These are phyloP conservation scores for Carettochelys insculpta DNA, from an alignment of 2,113 vertebrate species.

Conservation along the genomic window DNA sequence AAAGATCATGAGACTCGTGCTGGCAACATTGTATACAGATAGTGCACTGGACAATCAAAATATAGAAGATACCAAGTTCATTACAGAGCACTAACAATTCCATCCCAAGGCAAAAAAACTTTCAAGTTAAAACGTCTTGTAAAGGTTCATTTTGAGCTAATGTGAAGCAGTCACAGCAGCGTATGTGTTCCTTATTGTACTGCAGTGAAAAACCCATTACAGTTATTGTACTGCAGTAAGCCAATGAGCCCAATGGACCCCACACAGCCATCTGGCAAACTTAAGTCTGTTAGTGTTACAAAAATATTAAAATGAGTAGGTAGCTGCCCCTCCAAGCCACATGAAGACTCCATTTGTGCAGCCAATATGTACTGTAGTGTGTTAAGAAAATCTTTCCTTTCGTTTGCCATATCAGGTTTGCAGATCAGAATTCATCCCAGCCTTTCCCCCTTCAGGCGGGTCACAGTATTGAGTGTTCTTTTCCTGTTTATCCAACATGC, in stretches of 20 bases:
- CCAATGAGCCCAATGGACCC: neutral
- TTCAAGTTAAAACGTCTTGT: neutral
- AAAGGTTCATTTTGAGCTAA: neutral
- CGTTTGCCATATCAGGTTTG: conserved; percentile 32
- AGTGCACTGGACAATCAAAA: neutral
- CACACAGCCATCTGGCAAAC: neutral
- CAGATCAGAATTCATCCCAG: conserved; percentile 39
- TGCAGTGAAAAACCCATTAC: too few species aligned
- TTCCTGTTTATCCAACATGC: conserved; percentile 75
- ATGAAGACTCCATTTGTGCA: neutral
- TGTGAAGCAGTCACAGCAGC: neutral
- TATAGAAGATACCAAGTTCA: neutral
- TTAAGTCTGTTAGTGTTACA: neutral
- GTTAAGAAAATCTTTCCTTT: conserved; percentile 32
- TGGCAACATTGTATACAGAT: neutral
- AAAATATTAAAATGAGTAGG: neutral
- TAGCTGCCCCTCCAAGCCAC: neutral
- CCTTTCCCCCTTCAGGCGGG: conserved; percentile 42
- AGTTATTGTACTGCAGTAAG: neutral
- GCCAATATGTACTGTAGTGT: neutral
- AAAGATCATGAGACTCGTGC: neutral
- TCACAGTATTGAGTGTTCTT: conserved; percentile 58
- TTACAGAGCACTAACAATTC: neutral
- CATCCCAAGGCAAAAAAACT: neutral
- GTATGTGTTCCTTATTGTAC: neutral